Evolutionary conservation across 1,140 invertebrate genomes (phyloP), one percentile per base, ranked within the genome.

Genomic region (Lethrus apterus): DNA sequence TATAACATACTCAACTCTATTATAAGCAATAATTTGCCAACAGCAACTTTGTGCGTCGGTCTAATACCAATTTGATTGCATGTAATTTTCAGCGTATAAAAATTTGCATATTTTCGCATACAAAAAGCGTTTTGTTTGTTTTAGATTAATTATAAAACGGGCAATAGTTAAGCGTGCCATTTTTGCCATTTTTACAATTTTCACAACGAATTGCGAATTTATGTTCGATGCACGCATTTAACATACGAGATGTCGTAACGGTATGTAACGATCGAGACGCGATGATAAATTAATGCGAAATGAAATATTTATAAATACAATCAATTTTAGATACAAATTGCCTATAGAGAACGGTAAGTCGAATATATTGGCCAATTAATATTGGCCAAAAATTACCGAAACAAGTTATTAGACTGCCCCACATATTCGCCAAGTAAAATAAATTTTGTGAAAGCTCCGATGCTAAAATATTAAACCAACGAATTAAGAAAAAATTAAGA

Each of bases 121-220:
- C 20, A 19, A 38, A 21, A 8, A 9, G 19, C 10, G 18, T 38
- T 13, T 21, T 38, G 19, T 38, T 38, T 21, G 13, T 17, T 38
- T 38, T 38, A 21, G n/a, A 20, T 38, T 38, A 38, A 38, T 38
- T 38, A 38, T 38, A 38, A n/a, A n/a, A n/a, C n/a, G n/a, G n/a
- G n/a, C n/a, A n/a, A n/a, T n/a, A n/a, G n/a, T n/a, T n/a, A n/a
- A n/a, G n/a, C n/a, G n/a, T n/a, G n/a, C n/a, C n/a, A n/a, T n/a
- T n/a, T n/a, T n/a, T n/a, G n/a, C n/a, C n/a, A n/a, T n/a, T n/a
- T n/a, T n/a, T n/a, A n/a, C n/a, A n/a, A n/a, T n/a, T n/a, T n/a
- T 38, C 35, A 38, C 24, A 21, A 38, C 7, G 35, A 21, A 4
- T n/a, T 19, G 14, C n/a, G 35, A 21, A 38, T 21, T 19, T 38